Evolutionary conservation across 2,888 invertebrate species (phyloP), one percentile per base, ranked within the genome.

Genomic region (Portevinia maculata): DNA sequence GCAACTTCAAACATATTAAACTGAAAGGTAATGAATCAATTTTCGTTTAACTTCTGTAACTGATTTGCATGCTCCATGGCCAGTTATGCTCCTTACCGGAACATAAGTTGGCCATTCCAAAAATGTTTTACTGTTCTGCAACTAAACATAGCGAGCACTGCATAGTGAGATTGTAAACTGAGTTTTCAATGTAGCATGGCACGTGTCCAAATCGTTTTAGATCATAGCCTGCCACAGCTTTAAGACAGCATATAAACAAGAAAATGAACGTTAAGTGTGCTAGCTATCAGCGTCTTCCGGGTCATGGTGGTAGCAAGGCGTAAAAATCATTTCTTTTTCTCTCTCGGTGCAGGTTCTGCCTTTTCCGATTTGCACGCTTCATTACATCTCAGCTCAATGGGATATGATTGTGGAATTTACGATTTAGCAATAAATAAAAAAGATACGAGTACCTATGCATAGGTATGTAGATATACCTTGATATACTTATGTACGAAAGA

Each of bases 191-290:
- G 24, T 24, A 21, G 41, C 55, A 55, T 21, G 37, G 44, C 55
- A 44, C 55, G 55, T 55, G 67, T 67, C 55, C 67, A n/a, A 55
- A 57, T 69, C 69, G 69, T 48, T 69, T 57, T 57, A 57, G 69
- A 69, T 39, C 37, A 32, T 9, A 28, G 5, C 3, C 46, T 32
- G 4, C 21, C 30, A 17, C 39, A 37, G 30, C 30, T 30, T 30
- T n/a, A 30, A 30, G 48, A 24, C 24, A 11, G 28, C 50, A 7
- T 32, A 11, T 32, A 7, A 32, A 8, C 48, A 17, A 50, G 30
- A 28, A 30, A 30, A 50, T 50, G 11, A 11, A 21, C 65, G 39
- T 28, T 24, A 21, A 39, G 15, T 39, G 5, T 8, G 11, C 24
- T n/a, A 44, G 11, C 24, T n/a, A 44, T 21, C 65, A 30, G 39